Base-by-base conservation (phyloP, 2,113 vertebrate species). In the Geococcyx californianus region DNA sequence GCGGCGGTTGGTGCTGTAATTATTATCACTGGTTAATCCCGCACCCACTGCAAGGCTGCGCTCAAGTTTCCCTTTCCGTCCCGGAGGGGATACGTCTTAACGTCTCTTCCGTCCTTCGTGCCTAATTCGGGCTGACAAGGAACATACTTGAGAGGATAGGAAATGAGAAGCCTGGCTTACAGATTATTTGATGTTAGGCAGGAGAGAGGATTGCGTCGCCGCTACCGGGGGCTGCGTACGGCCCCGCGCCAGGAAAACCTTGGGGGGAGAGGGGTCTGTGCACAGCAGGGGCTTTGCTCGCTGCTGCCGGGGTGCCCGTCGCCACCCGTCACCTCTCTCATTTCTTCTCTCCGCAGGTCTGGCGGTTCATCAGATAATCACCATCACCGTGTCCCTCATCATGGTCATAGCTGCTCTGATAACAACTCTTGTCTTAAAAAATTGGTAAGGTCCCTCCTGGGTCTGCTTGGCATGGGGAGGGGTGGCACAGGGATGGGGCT, bases 361-460 rank as follows among this genome's bases (percentile, higher is more conserved):
- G 98, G 99, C 99, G 13, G 99, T 99, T 91, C 99, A 99, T 98
- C 99, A 99, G 99, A 99, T 99, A 86, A 99, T 99, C 98, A 99
- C 99, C 95, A 99, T 99, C 98, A 99, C 99, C 90, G 99, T 99
- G 98, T 99, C 99, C 97, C 99, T 99, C 98, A 99, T 99, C 97
- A 99, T 99, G 99, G 99, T 99, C 96, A 99, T 99, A 78, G 99
- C 99, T 55, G 99, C 99, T 97, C 98, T 99, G 99, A 99, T 99
- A 97, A 99, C 99, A 98, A 99, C 99, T 94, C 99, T 99, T 96
- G 99, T 99, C 98, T 99, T 99, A 99, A 99, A 99, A 98, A 99
- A 99, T 97, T 99, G 99, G 99, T 99, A 99, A 99, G 99, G 98
- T 97, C 17, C 33, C 63, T 79, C 2, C 31, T 55, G 31, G 38